These are phyloP conservation scores for Syngnathoides biaculeatus DNA, from an alignment of 2,113 vertebrate genomes.

Conservation along the genomic window DNA sequence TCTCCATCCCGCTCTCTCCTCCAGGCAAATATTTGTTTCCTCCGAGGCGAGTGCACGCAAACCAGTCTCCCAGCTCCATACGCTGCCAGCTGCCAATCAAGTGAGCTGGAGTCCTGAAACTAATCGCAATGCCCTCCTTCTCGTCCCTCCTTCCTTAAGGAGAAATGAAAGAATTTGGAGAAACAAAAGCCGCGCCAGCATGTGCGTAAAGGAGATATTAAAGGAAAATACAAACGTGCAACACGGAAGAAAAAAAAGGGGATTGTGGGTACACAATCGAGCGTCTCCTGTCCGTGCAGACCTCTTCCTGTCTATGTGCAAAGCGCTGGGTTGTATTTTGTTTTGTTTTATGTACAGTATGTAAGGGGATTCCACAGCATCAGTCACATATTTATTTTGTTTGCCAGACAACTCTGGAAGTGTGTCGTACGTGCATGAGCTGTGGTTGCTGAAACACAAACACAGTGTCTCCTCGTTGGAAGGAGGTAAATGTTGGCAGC, in stretches of 20 bases:
- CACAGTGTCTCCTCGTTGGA: slow-evolving; percentile 14
- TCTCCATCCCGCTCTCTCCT: slow-evolving; percentile 71
- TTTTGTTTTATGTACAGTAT: slow-evolving; percentile 15
- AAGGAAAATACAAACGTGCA: slow-evolving; percentile 54
- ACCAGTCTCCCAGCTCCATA: slow-evolving; percentile 85
- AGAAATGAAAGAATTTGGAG: slow-evolving; percentile 49
- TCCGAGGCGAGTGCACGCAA: slow-evolving; percentile 94
- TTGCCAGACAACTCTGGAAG: slow-evolving; percentile 35
- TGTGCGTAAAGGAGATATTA: slow-evolving; percentile 11
- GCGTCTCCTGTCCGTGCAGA: slow-evolving; percentile 31
- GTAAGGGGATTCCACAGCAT: slow-evolving; percentile 26
- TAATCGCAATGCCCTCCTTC: slow-evolving; percentile 44
- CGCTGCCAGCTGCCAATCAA: slow-evolving; percentile 94
- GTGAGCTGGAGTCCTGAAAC: slow-evolving; percentile 79
- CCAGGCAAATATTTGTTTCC: slow-evolving; percentile 96
- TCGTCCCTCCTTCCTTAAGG: slow-evolving; percentile 36
- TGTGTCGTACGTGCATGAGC: slow-evolving; percentile 1
- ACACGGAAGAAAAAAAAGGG: slow-evolving; percentile 32
- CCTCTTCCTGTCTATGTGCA: slow-evolving; percentile 16
- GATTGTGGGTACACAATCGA: slow-evolving; percentile 37
- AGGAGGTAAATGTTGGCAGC: slow-evolving; percentile 17
- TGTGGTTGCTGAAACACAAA: slow-evolving; percentile 22
- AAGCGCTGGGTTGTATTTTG: slow-evolving; percentile 32
- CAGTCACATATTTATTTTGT: slow-evolving; percentile 34
- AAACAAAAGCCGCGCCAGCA: slow-evolving; percentile 20